Evolutionary conservation across 2,888 invertebrate genomes (phyloP).

Genomic region (Stomorhina lunata): DNA sequence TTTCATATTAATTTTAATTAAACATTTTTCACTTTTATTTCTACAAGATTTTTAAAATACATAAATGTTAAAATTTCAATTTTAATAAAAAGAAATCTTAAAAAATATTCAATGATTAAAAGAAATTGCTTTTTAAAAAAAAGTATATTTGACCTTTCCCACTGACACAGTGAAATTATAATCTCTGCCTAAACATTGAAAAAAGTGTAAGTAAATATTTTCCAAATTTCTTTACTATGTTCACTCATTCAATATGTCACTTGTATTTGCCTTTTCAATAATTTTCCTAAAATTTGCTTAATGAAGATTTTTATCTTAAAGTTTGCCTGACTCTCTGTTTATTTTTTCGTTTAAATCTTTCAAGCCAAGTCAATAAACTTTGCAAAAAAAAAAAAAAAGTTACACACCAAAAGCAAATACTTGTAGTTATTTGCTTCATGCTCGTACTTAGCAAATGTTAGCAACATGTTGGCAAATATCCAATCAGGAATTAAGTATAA

Average conservation of each 20-base stretch:
- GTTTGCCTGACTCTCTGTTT: neutral
- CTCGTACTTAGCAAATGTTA: neutral
- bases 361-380: constrained; percentile 64
- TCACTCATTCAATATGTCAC: constrained; percentile 17
- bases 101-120: neutral
- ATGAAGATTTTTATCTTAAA: constrained; percentile 19
- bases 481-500: constrained; percentile 44
- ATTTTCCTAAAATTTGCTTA: neutral
- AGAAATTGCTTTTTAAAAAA: neutral
- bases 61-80: neutral
- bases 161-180: constrained; percentile 63
- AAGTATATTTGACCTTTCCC: constrained; percentile 61
- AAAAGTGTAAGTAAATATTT: neutral
- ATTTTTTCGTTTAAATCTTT: constrained; percentile 5
- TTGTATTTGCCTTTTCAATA: neutral
- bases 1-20: neutral
- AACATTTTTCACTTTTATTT: neutral
- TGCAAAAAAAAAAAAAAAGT: too few relatives aligned
- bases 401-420: constrained; percentile 35
- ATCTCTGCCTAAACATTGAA: neutral
- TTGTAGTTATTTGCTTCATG: too few relatives aligned
- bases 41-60: neutral
- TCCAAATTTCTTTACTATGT: neutral
- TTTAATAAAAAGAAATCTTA: neutral
- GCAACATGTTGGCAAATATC: constrained; percentile 51